These are phyloP conservation scores for Andrena marginata DNA, from an alignment of 2,888 invertebrate genomes.

Conservation along the genomic window DNA sequence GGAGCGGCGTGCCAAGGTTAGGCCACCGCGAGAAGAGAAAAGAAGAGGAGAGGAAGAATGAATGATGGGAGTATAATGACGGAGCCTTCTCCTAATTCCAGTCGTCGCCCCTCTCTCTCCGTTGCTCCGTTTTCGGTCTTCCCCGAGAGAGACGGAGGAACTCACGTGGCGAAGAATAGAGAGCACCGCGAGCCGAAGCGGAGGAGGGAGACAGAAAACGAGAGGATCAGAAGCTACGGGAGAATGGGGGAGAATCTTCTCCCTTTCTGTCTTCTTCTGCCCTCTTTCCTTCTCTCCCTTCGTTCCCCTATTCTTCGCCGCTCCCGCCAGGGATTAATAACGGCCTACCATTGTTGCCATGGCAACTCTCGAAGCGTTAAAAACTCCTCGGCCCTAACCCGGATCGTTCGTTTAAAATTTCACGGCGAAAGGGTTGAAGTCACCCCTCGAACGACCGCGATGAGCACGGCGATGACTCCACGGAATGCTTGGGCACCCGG, in stretches of 20 bases:
- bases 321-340: conserved; percentile 82
- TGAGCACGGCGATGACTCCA: conserved; percentile 24
- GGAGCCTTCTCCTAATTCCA: conserved; percentile 79
- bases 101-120: conserved; percentile 53
- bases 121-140: conserved; percentile 25
- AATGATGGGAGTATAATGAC: conserved; percentile 81
- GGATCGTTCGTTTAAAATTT: conserved; percentile 75
- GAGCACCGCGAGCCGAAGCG: conserved; percentile 38
- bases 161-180: conserved; percentile 39
- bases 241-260: conserved; percentile 67
- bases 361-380: conserved; percentile 80
- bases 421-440: conserved; percentile 68
- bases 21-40: conserved; percentile 40
- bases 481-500: not conserved
- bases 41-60: conserved; percentile 69
- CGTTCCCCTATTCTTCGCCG: conserved; percentile 74
- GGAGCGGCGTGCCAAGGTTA: conserved; percentile 48
- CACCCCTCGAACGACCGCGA: conserved; percentile 39
- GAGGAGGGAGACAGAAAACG: conserved; percentile 57
- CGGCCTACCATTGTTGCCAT: conserved; percentile 82
- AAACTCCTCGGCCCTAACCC: conserved; percentile 73
- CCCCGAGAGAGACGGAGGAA: conserved; percentile 24
- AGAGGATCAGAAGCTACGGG: conserved; percentile 64
- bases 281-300: conserved; percentile 50
- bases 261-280: conserved; percentile 55